Conservation (phyloP, 2,113 vertebrate species). For the Hystrix brachyura region DNA sequence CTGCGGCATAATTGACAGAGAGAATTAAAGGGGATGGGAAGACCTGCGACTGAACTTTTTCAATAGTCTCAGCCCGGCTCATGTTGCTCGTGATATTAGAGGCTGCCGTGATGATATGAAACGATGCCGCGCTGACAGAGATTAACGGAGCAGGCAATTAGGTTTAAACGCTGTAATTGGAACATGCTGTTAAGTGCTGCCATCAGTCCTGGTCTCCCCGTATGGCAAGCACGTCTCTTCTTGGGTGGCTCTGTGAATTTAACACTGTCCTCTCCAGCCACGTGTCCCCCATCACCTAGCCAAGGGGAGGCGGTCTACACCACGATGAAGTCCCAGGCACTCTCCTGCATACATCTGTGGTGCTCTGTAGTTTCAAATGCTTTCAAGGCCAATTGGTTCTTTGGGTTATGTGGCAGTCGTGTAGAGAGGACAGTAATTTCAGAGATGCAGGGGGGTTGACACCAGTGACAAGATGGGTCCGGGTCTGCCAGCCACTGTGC, state of each 20-base stretch:
- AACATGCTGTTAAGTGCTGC: constrained; percentile 90
- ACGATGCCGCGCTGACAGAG: constrained; percentile 88
- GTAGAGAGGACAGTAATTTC: background rate
- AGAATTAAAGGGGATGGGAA: constrained; percentile 89
- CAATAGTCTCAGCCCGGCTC: constrained; percentile 85
- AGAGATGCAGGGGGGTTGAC: background rate
- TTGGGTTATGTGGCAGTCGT: background rate
- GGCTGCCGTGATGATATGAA: constrained; percentile 88
- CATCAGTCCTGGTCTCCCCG: constrained; percentile 88
- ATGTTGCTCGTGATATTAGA: constrained; percentile 88
- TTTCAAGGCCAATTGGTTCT: background rate
- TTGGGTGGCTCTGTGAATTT: constrained; percentile 86
- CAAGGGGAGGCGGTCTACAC: background rate
- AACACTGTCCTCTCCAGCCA: constrained; percentile 84
- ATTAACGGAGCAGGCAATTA: constrained; percentile 90
- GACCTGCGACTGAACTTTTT: constrained; percentile 90
- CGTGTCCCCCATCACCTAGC: constrained; percentile 77
- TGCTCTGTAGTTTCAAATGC: background rate
- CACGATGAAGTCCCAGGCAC: background rate
- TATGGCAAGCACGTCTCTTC: constrained; percentile 84
- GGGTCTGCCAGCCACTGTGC: background rate
- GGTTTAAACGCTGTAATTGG: constrained; percentile 90
- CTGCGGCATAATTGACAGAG: constrained; percentile 86
- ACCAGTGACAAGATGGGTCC: background rate
- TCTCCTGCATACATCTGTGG: background rate